Evolutionary conservation across 2,888 invertebrate species (phyloP).

Genomic region (Panopea generosa): DNA sequence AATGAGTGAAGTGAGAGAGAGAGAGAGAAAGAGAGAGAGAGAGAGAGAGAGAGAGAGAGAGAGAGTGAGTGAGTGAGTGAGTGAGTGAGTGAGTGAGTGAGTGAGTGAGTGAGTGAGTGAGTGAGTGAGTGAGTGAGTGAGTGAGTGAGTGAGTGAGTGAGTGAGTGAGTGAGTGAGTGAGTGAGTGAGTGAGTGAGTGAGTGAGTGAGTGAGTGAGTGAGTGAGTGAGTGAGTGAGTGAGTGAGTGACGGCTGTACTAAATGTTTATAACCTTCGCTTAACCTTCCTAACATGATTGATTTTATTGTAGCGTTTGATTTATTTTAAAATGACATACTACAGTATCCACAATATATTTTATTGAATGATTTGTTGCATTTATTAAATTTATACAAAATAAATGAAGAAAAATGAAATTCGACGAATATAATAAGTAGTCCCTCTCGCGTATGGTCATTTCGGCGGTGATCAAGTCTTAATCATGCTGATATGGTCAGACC

Average conservation of each 20-base stretch:
- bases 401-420: no score
- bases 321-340: no score
- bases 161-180: constrained; percentile 3
- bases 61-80: constrained; percentile 4
- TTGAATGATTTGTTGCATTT: no score
- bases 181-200: constrained; percentile 1
- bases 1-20: background rate
- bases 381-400: no score
- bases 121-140: background rate
- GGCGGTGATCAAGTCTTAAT: no score
- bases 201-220: constrained; percentile 4
- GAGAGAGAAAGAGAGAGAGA: constrained; percentile 1
- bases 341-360: no score
- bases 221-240: constrained; percentile 6
- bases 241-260: background rate
- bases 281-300: no score
- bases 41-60: background rate
- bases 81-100: constrained; percentile 3
- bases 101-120: constrained; percentile 5
- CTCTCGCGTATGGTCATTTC: no score
- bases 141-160: constrained; percentile 6
- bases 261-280: no score
- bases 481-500: no score
- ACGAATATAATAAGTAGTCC: no score
- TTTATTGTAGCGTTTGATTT: no score